Evolutionary conservation across 2,113 vertebrate species (phyloP).

Genomic region (Delphinus delphis): DNA sequence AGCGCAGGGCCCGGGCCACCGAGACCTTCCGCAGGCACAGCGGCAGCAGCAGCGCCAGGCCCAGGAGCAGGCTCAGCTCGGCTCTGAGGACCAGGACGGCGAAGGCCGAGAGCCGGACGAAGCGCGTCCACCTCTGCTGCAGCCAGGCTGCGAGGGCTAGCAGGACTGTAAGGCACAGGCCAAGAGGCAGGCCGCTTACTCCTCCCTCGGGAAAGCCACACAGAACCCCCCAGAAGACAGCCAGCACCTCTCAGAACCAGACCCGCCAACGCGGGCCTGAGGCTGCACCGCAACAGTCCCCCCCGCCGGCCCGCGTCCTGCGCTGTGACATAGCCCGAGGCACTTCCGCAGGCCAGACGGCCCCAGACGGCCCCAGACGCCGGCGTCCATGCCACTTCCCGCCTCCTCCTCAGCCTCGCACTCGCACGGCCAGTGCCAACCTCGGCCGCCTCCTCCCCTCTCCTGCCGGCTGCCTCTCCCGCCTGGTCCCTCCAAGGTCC

Average conservation of each 20-base stretch:
- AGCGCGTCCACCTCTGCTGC: constrained; percentile 86
- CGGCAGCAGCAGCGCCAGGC: constrained; percentile 89
- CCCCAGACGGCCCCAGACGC: background rate
- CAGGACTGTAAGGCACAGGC: constrained; percentile 84
- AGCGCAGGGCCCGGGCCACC: constrained; percentile 82
- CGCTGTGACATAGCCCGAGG: accelerated
- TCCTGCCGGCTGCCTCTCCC: background rate
- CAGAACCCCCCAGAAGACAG: background rate
- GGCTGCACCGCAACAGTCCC: background rate
- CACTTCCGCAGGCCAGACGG: background rate
- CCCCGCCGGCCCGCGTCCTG: accelerated
- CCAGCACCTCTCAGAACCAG: too few relatives aligned
- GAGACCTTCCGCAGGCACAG: constrained; percentile 87
- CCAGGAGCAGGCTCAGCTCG: constrained; percentile 92
- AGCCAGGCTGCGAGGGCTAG: constrained; percentile 92
- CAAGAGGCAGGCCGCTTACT: accelerated
- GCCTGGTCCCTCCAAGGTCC: background rate
- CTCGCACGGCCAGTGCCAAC: background rate
- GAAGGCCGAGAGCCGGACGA: constrained; percentile 92
- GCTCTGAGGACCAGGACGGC: constrained; percentile 93
- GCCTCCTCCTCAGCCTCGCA: accelerated
- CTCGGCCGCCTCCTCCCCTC: too few relatives aligned
- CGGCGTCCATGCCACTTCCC: accelerated
- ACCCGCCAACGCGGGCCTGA: too few relatives aligned
- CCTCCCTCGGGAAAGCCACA: accelerated